Percentiles rank a stretch among this genome's conserved stretches.
Evolutionary conservation across 1,140 invertebrate species (phyloP).

Genomic region (Drosophila mojavensis): DNA sequence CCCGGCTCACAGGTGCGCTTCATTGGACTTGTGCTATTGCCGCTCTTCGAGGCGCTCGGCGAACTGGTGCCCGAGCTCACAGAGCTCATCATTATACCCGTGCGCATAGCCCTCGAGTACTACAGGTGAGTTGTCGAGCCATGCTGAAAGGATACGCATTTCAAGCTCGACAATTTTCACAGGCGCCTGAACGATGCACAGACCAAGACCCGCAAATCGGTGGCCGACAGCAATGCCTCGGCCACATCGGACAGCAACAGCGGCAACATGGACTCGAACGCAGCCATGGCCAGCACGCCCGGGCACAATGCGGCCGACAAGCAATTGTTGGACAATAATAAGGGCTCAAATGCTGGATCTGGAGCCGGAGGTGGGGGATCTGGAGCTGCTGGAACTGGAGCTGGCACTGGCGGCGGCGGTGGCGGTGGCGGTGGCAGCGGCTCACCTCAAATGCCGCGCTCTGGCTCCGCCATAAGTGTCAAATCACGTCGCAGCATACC

Average conservation of each 20-base stretch:
- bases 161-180: background rate
- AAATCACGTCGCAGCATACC: slow-evolving; percentile 83
- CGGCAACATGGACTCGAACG: slow-evolving; percentile 74
- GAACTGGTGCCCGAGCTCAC: slow-evolving; percentile 89
- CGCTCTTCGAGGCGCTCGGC: slow-evolving; percentile 91
- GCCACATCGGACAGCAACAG: slow-evolving; percentile 85
- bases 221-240: slow-evolving; percentile 87
- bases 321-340: slow-evolving; percentile 53
- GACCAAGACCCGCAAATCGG: slow-evolving; percentile 78
- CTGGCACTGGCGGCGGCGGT: background rate
- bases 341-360: background rate
- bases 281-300: slow-evolving; percentile 61
- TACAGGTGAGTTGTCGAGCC: slow-evolving; percentile 73
- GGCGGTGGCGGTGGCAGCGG: slow-evolving; percentile 50
- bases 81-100: slow-evolving; percentile 85
- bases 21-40: slow-evolving; percentile 92
- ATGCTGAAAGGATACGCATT: no score
- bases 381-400: slow-evolving; percentile 8
- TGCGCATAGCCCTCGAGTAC: slow-evolving; percentile 87
- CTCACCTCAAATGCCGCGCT: slow-evolving; percentile 84
- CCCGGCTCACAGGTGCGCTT: slow-evolving; percentile 94
- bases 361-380: slow-evolving; percentile 7
- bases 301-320: slow-evolving; percentile 53
- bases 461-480: slow-evolving; percentile 82
- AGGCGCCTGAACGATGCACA: slow-evolving; percentile 82